Evolutionary conservation across 2,113 vertebrate genomes (phyloP), one percentile per base, ranked within the genome.

Genomic region (Crotalus helleri): DNA sequence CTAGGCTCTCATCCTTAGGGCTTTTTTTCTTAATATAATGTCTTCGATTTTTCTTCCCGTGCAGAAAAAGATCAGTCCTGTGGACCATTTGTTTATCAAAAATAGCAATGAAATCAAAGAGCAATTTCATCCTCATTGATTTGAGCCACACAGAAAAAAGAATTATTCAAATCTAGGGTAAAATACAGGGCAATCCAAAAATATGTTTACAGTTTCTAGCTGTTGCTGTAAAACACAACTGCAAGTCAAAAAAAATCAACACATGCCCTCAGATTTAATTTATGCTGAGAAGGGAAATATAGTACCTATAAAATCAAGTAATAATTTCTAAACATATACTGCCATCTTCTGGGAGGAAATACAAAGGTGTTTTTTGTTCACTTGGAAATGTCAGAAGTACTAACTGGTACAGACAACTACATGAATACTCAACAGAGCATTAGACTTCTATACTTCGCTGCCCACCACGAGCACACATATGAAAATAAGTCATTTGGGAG

Each of bases 341-440:
- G 97, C 97, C 98, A 98, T 91, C 98, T 98, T 87, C 96, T 98
- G 98, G 97, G 91, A 93, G 85, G 1, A 46, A 49, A 0, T 26
- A 1, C n/a, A 59, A 26, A 19, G 17, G 7, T 81, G 2, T 23
- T 55, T 0, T 92, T 57, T 13, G 92, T 6, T 7, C 10, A 58
- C 49, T 87, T 91, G 53, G 44, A n/a, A 85, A 91, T 21, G 3
- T 33, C 85, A 4, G 90, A 91, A 53, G 58, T 59, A 29, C 0
- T 53, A 57, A 5, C 19, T 21, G 61, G 3, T 33, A 1, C 23
- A 91, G 13, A 46, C 8, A 19, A 2, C 0, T 11, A 46, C 51
- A 85, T 3, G 17, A 0, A 54, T 21, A 4, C 61, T 23, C 57
- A 4, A 2, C 19, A 74, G 5, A 91, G 89, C 3, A 87, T 23